Evolutionary conservation across 2,797 vertebrate species (phyloP).

Genomic region (Sebastes steindachneri): DNA sequence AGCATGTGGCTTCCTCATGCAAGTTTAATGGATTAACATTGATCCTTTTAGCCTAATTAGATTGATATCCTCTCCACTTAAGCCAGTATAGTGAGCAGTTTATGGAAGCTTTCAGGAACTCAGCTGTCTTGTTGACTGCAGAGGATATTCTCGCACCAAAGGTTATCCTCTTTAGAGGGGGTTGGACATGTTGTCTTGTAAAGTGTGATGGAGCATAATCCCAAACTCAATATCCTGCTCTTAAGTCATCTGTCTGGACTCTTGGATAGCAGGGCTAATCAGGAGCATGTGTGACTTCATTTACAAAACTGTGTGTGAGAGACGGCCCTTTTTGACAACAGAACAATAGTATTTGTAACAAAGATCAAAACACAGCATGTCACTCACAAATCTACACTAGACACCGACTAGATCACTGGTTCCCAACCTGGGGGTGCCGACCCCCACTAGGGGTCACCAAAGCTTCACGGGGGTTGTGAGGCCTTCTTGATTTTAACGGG

Average conservation of each 20-base stretch:
- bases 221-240: conserved; percentile 7
- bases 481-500: too few relatives aligned
- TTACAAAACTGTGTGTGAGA: background rate
- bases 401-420: too few relatives aligned
- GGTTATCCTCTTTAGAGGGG: conserved; percentile 6
- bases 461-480: too few relatives aligned
- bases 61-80: conserved; percentile 56
- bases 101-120: conserved; percentile 41
- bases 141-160: conserved; percentile 35
- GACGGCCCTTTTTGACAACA: background rate
- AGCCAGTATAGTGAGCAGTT: conserved; percentile 52
- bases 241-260: conserved; percentile 13
- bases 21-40: conserved; percentile 72
- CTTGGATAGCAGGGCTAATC: background rate
- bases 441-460: too few relatives aligned
- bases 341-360: background rate
- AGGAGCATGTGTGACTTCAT: background rate
- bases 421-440: too few relatives aligned
- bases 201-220: conserved; percentile 31
- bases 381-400: background rate
- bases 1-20: conserved; percentile 49
- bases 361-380: background rate
- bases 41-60: conserved; percentile 67
- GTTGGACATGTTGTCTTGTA: conserved; percentile 11
- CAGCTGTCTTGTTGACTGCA: conserved; percentile 15